Percentiles rank a stretch among this genome's conserved stretches.
Evolutionary conservation across 1,140 invertebrate genomes (phyloP).

Genomic region (Drosophila parvula): DNA sequence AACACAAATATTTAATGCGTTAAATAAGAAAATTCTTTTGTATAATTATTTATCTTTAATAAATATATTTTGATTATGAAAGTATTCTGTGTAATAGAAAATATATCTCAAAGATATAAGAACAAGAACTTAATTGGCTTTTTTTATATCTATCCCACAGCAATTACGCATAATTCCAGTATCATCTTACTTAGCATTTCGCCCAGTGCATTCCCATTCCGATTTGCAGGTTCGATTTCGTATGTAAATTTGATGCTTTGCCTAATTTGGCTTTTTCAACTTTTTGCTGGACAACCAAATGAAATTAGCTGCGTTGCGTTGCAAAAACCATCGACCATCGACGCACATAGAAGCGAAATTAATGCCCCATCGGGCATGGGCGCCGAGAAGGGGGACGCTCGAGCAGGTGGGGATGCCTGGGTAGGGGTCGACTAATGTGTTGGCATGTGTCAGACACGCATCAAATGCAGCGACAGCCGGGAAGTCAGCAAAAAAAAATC

Average conservation of each 20-base stretch:
- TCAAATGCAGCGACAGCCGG: constrained; percentile 60
- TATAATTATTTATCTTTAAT: too few relatives aligned
- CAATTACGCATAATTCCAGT: background rate
- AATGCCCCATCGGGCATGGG: background rate
- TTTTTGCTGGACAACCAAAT: constrained; percentile 51
- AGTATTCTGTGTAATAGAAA: too few relatives aligned
- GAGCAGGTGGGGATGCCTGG: constrained; percentile 18
- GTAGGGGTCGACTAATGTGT: constrained; percentile 62
- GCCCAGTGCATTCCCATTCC: constrained; percentile 13
- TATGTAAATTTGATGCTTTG: constrained; percentile 67
- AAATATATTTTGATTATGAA: too few relatives aligned
- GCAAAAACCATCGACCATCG: constrained; percentile 26
- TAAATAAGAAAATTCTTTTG: too few relatives aligned
- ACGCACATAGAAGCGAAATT: constrained; percentile 21
- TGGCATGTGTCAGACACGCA: constrained; percentile 75
- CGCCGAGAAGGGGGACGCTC: background rate
- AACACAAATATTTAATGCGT: too few relatives aligned
- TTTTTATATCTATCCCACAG: background rate
- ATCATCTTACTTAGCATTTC: background rate
- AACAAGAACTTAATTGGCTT: too few relatives aligned
- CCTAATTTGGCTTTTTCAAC: constrained; percentile 60
- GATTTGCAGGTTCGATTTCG: constrained; percentile 45
- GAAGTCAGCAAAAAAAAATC: constrained; percentile 5
- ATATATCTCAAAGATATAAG: too few relatives aligned
- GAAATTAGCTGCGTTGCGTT: constrained; percentile 32